Base-by-base conservation (phyloP, 1,140 invertebrate genomes). In the Euura lappo region DNA sequence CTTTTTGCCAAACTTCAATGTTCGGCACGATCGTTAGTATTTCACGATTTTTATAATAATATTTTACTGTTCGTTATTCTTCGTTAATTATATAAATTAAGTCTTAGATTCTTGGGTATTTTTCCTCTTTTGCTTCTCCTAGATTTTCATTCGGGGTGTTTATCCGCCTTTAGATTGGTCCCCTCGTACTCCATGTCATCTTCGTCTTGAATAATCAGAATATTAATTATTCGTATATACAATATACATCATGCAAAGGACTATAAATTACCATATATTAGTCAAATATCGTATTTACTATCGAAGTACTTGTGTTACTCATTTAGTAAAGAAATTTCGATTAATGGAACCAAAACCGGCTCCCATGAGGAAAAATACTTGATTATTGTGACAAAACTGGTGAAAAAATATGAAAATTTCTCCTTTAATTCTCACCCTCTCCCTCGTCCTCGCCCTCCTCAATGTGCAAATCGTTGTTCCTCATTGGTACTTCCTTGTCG, bases 371-470 rank as follows among this genome's bases (percentile, higher is more conserved):
- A 60, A 3, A 60, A 6, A 3, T 60, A 60, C 10, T 3, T 60
- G 6, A 60, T 60, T 60, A 60, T 60, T 60, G 3, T 3, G 28
- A 28, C 1, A 28, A 28, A 3, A n/a, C 2, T 51, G 7, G 47
- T 51, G 2, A 51, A 51, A 51, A 51, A 51, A 51, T 2, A 2
- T 51, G 47, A 51, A 51, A 7, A 51, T n/a, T 51, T n/a, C 7
- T 51, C 28, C 1, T 0, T 51, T 51, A 60, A 11, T 60, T n/a
- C 42, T 77, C 78, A 86, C 85, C 86, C 83, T 87, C 85, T 2
- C 80, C 82, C 71, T 87, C 85, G n/a, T 86, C 85, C 71, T 87
- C 86, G 4, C 76, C 84, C 70, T 86, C 86, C 10, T 80, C 82
- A 4, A 84, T 69, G 45, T 80, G 79, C 45, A 84, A 72, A 70